phyloP scores from a whole-genome alignment of 2,888 invertebrate species.

The Platerodrilus igneus region DNA sequence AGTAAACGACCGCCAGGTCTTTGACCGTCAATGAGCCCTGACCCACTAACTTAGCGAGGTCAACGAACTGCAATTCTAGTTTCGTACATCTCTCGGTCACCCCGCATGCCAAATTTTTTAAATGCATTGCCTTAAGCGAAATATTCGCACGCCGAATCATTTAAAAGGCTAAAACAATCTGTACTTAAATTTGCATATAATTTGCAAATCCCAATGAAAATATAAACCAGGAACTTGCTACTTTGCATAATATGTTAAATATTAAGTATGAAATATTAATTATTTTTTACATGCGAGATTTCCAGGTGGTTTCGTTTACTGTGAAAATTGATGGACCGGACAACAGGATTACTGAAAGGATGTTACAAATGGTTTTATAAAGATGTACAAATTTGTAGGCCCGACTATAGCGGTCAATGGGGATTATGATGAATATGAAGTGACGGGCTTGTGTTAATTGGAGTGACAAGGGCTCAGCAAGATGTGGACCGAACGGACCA shows the following conservation, averaged over 20 bases:
- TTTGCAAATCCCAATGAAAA: not conserved
- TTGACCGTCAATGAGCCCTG: constrained; percentile 48
- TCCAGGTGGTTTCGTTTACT: constrained; percentile 15
- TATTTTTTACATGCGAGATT: not conserved
- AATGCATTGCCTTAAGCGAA: constrained; percentile 24
- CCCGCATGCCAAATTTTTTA: constrained; percentile 31
- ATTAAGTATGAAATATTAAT: not conserved
- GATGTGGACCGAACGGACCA: constrained; percentile 25
- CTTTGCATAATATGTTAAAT: not conserved
- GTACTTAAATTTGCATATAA: constrained; percentile 5
- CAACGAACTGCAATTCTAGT: constrained; percentile 49
- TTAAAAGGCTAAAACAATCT: not conserved
- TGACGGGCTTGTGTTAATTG: constrained; percentile 46
- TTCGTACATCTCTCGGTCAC: constrained; percentile 40
- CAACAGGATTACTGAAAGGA: constrained; percentile 18
- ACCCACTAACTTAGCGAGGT: constrained; percentile 50
- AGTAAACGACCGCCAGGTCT: constrained; percentile 47
- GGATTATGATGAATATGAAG: constrained; percentile 38
- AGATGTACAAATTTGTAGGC: constrained; percentile 38
- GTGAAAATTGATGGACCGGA: constrained; percentile 5
- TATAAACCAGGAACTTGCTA: not conserved
- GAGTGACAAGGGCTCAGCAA: constrained; percentile 40
- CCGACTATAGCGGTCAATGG: constrained; percentile 32
- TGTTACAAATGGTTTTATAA: constrained; percentile 44
- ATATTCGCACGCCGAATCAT: constrained; percentile 3